Conservation (phyloP, 2,113 vertebrate species). For the Lasiurus borealis region DNA sequence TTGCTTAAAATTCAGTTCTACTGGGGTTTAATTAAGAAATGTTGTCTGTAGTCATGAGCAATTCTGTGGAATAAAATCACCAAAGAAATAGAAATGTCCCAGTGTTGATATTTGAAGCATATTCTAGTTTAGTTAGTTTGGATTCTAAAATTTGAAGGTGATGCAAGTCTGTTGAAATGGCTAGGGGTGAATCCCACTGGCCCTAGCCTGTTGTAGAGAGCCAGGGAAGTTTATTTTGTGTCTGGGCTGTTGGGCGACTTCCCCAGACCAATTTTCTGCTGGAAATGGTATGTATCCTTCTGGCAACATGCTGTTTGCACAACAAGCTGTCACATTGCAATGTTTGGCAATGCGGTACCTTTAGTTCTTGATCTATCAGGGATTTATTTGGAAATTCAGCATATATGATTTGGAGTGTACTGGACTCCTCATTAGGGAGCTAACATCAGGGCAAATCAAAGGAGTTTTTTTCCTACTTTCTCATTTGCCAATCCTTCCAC, state of each 20-base stretch:
- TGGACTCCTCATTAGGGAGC: not conserved
- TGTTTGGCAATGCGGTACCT: constrained; percentile 67
- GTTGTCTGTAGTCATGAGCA: constrained; percentile 11
- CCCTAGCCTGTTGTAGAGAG: constrained; percentile 16
- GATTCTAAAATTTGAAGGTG: constrained; percentile 54
- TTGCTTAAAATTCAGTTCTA: constrained; percentile 65
- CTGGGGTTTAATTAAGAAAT: constrained; percentile 75
- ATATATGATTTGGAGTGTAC: constrained; percentile 19
- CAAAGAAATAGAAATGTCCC: constrained; percentile 46
- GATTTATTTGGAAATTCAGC: constrained; percentile 61
- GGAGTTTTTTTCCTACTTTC: not conserved
- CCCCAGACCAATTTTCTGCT: constrained; percentile 69
- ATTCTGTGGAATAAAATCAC: constrained; percentile 57
- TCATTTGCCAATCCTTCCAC: not conserved
- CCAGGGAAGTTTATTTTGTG: constrained; percentile 61
- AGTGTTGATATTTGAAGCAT: constrained; percentile 54
- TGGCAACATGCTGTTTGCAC: constrained; percentile 54
- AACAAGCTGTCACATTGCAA: constrained; percentile 56
- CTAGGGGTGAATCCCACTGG: not conserved
- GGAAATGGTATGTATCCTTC: constrained; percentile 62
- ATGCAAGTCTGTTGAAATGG: not conserved
- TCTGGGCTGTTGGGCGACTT: constrained; percentile 61
- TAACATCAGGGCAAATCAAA: constrained; percentile 22
- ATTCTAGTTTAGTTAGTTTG: constrained; percentile 35
- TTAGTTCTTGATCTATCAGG: constrained; percentile 61